Percentiles rank a stretch among this genome's conserved stretches.
Conservation (phyloP, 1,140 invertebrate species). For the Amyelois transitella region DNA sequence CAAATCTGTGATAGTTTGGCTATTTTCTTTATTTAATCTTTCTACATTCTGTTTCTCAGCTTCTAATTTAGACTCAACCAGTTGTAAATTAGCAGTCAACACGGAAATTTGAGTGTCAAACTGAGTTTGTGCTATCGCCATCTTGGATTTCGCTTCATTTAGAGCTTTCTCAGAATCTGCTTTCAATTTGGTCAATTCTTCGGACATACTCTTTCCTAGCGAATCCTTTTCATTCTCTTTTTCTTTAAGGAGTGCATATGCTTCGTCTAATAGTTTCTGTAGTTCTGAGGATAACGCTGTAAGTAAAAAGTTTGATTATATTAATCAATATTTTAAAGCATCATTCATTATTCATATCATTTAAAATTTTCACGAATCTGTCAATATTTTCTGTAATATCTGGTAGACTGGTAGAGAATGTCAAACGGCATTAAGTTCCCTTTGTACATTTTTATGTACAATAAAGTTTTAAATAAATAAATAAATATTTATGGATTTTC, state of each 20-base stretch:
- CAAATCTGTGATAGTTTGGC: constrained; percentile 60
- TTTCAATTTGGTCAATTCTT: constrained; percentile 61
- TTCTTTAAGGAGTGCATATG: constrained; percentile 67
- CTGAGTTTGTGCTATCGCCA: constrained; percentile 64
- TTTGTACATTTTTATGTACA: no score
- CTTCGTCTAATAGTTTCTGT: constrained; percentile 70
- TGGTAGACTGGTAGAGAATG: no score
- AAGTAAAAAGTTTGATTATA: constrained; percentile 34
- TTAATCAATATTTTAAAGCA: no score
- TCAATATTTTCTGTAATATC: no score
- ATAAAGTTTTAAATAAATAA: no score
- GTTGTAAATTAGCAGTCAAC: constrained; percentile 57
- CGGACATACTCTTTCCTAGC: constrained; percentile 67
- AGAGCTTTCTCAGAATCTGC: constrained; percentile 62
- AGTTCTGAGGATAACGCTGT: constrained; percentile 66
- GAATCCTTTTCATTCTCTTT: constrained; percentile 71
- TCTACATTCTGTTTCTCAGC: constrained; percentile 69
- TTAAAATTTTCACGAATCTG: no score
- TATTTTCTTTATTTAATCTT: constrained; percentile 66
- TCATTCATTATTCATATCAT: no score
- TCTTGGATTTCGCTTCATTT: constrained; percentile 66
- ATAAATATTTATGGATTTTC: no score
- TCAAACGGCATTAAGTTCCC: no score
- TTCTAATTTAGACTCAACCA: constrained; percentile 66
- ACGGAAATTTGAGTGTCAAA: constrained; percentile 66